These are phyloP conservation scores for Hypsopygia costalis DNA, from an alignment of 2,888 invertebrate genomes.

Conservation along the genomic window DNA sequence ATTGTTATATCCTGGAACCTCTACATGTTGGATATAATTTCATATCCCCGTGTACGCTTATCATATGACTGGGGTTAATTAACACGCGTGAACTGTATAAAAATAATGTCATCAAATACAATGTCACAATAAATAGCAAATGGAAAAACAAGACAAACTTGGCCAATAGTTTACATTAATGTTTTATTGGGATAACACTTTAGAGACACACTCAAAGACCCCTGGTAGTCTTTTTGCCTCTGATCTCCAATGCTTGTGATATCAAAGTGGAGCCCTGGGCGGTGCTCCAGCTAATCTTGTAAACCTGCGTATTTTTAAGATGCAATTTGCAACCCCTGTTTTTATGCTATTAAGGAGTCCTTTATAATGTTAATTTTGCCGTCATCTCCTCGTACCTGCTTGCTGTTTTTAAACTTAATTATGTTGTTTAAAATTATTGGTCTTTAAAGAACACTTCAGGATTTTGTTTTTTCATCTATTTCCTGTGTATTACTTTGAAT, in stretches of 20 bases:
- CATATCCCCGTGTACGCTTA: too few relatives aligned
- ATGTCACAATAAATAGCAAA: too few relatives aligned
- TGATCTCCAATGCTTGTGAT: constrained; percentile 60
- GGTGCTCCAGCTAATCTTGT: constrained; percentile 53
- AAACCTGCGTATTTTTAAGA: constrained; percentile 65
- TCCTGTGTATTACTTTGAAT: too few relatives aligned
- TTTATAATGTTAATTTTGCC: constrained; percentile 56
- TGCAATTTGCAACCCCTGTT: constrained; percentile 62
- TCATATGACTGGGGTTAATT: too few relatives aligned
- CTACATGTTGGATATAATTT: too few relatives aligned
- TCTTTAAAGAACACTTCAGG: neutral
- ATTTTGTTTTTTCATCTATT: neutral
- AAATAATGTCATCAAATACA: too few relatives aligned
- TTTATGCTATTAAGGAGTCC: constrained; percentile 31
- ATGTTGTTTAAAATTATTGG: constrained; percentile 25
- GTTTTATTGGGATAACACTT: constrained; percentile 12
- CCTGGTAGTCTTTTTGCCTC: constrained; percentile 49
- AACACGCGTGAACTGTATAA: too few relatives aligned
- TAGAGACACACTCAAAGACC: constrained; percentile 29
- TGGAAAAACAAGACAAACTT: neutral
- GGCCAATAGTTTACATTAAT: neutral
- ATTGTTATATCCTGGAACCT: too few relatives aligned
- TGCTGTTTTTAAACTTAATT: constrained; percentile 32
- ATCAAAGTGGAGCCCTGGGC: constrained; percentile 55
- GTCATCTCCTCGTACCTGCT: constrained; percentile 29